Evolutionary conservation across 2,797 vertebrate species (phyloP).

Genomic region (Phrynocephalus forsythii): DNA sequence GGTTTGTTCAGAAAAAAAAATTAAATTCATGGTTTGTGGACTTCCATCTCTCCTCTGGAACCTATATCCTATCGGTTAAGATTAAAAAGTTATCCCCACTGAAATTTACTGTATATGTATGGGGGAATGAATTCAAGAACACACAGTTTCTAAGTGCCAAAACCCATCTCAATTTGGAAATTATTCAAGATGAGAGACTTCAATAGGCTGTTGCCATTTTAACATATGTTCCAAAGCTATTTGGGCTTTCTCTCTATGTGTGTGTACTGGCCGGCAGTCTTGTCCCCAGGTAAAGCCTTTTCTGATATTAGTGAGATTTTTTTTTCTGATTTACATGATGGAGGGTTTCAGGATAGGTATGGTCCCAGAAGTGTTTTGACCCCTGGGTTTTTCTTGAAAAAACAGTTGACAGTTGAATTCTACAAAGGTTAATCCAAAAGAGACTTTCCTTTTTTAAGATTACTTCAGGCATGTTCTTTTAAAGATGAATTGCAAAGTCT

Average conservation of each 20-base stretch:
- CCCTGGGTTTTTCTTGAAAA: constrained; percentile 7
- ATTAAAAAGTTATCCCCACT: background rate
- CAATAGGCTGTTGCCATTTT: background rate
- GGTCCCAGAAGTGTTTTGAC: constrained; percentile 7
- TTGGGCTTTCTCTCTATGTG: background rate
- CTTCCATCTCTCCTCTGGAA: no score
- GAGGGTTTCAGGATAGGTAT: background rate
- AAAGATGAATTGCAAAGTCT: constrained; percentile 27
- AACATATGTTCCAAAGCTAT: background rate
- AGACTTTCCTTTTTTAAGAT: background rate
- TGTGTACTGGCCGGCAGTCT: background rate
- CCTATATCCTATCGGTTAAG: background rate
- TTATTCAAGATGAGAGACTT: background rate
- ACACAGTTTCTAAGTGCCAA: background rate
- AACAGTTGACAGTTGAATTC: background rate
- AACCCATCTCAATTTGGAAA: background rate
- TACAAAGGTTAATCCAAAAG: background rate
- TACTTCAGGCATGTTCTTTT: constrained; percentile 38
- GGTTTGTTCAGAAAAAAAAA: no score
- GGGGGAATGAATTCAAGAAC: background rate
- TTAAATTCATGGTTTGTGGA: no score
- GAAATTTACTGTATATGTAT: background rate
- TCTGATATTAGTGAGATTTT: background rate
- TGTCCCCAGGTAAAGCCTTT: background rate
- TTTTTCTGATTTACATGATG: constrained; percentile 5